Base-by-base conservation (phyloP, 1,140 invertebrate genomes). In the Brachionus sp. region DNA sequence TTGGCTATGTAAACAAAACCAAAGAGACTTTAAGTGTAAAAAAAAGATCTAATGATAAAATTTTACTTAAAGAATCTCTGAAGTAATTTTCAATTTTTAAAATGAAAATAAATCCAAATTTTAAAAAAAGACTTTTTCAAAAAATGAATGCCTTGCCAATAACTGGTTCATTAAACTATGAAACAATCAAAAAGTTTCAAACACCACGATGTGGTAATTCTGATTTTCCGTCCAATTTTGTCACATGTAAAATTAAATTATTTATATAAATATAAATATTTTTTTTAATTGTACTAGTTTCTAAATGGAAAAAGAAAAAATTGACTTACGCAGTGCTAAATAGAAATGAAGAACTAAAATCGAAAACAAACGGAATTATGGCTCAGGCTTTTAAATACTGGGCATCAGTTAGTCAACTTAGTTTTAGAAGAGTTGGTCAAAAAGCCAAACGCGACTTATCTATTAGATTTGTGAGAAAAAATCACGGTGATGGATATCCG, bases 401-500 rank as follows among this genome's bases (percentile, higher is more conserved):
- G 70, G 6, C 1, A 13, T 6, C 37, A 4, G 70, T 75, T 5
- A 23, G 35, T n/a, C 7, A 12, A 25, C 35, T 75, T 13, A 44
- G 5, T 23, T 78, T 78, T 78, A 39, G 4, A 64, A 29, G 16
- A 44, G 50, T 82, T n/a, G 9, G 4, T 23, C 23, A 2, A 0
- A 35, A 77, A 12, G 3, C 50, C 35, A 29, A 37, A 44, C 62
- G 35, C 16, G 82, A 83, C 23, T 12, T 83, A 50, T 10, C 33
- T 1, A 83, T 83, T 13, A 53, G 35, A 33, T 83, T 83, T 50
- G 62, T 4, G 5, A 5, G 6, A 5, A 37, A 37, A 70, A 13
- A 46, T 9, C 82, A 83, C 70, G 82, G 62, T 12, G 82, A 83
- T 33, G 25, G 29, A 5, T 83, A 50, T 70, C 62, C 62, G n/a